These are phyloP conservation scores for Pteropus rufus DNA, from an alignment of 2,797 vertebrate genomes.

Conservation along the genomic window DNA sequence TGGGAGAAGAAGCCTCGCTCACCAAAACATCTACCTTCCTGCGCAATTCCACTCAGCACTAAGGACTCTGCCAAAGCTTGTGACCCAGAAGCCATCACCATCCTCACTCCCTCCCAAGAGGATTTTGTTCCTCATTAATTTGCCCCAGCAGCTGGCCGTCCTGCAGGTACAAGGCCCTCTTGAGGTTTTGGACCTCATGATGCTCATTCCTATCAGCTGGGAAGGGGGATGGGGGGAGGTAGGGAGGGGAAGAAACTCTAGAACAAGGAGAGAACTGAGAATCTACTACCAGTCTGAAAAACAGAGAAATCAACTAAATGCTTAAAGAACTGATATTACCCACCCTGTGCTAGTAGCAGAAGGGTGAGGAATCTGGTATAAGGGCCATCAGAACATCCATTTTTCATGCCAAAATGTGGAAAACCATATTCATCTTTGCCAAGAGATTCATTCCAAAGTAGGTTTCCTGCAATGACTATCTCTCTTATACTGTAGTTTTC, in stretches of 20 bases:
- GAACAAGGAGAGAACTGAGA: neutral
- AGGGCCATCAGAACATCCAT: neutral
- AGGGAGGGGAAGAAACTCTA: neutral
- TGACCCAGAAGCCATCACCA: neutral
- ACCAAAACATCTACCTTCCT: neutral
- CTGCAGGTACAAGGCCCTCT: neutral
- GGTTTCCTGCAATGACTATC: neutral
- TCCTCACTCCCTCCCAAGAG: neutral
- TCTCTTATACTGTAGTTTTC: neutral
- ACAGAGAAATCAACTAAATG: neutral
- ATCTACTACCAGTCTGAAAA: neutral
- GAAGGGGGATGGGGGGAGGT: neutral
- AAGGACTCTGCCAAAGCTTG: neutral
- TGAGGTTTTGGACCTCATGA: neutral
- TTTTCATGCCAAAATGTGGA: neutral
- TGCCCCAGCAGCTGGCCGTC: rapidly evolving
- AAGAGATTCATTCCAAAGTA: neutral
- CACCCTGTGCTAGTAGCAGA: neutral
- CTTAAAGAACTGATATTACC: neutral
- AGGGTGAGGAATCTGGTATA: neutral
- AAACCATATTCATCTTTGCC: neutral
- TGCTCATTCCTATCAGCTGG: neutral
- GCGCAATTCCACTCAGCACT: neutral
- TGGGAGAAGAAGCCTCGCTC: neutral
- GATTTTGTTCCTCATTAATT: neutral